A percentile compares a stretch with the other conserved stretches of the same genome.
Evolutionary conservation across 2,888 invertebrate species (phyloP).

Genomic region (Acleris cristana): DNA sequence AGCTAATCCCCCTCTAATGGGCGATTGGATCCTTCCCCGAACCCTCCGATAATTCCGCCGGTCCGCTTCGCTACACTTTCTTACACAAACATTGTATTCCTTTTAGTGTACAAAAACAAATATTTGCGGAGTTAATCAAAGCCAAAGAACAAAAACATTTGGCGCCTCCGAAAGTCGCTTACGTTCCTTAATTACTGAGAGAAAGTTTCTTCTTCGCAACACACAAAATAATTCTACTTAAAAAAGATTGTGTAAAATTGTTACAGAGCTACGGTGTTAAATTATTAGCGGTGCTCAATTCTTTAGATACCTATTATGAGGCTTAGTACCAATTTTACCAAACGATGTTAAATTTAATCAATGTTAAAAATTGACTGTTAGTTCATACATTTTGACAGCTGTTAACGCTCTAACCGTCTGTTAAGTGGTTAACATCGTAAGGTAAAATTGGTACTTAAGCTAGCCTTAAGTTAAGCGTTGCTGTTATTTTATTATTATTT

Average conservation of each 20-base stretch:
- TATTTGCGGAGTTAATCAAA: slow-evolving; percentile 22
- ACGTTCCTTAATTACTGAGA: neutral
- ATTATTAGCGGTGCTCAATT: neutral
- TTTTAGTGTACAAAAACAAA: slow-evolving; percentile 32
- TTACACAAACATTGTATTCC: slow-evolving; percentile 33
- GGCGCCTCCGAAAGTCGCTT: too few relatives aligned
- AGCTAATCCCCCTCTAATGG: slow-evolving; percentile 58
- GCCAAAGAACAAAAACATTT: neutral
- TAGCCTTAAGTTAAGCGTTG: too few relatives aligned
- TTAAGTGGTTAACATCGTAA: too few relatives aligned
- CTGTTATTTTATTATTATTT: too few relatives aligned
- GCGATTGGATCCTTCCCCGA: slow-evolving; percentile 49
- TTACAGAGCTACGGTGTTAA: neutral
- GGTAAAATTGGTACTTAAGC: too few relatives aligned
- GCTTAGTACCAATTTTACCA: too few relatives aligned
- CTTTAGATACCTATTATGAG: too few relatives aligned
- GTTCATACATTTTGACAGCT: too few relatives aligned
- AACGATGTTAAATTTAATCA: too few relatives aligned
- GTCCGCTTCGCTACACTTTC: slow-evolving; percentile 28
- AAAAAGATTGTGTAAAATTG: neutral
- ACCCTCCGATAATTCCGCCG: slow-evolving; percentile 28
- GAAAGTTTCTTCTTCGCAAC: neutral
- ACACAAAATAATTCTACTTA: neutral
- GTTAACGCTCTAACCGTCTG: too few relatives aligned
- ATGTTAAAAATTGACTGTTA: too few relatives aligned